phyloP scores from a whole-genome alignment of 2,113 vertebrate species.

The Podocnemis expansa region DNA sequence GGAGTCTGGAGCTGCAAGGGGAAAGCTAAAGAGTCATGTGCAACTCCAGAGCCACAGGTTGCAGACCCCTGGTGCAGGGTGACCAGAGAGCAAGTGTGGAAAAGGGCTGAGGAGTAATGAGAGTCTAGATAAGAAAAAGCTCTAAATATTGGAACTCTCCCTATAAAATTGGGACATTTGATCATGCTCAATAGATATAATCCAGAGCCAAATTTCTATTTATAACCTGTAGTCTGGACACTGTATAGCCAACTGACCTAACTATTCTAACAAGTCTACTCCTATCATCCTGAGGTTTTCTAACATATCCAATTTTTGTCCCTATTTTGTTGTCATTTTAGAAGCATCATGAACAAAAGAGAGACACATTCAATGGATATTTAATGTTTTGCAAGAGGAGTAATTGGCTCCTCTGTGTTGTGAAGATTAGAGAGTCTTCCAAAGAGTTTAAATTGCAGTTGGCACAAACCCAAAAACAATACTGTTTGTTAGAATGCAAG shows the following conservation, averaged over 20 bases:
- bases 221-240: background rate
- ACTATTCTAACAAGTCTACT: background rate
- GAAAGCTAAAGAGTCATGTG: too few species aligned
- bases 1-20: too few species aligned
- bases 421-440: slow-evolving; percentile 18
- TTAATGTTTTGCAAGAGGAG: slow-evolving; percentile 1
- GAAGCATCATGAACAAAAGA: background rate
- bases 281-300: background rate
- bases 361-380: background rate
- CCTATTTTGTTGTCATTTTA: background rate
- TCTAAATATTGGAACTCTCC: too few species aligned
- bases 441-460: slow-evolving; percentile 6
- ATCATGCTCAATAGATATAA: background rate
- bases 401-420: background rate
- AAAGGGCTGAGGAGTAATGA: too few species aligned
- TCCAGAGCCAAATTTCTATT: background rate
- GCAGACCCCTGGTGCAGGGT: too few species aligned
- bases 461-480: background rate
- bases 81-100: too few species aligned
- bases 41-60: too few species aligned
- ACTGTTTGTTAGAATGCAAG: slow-evolving; percentile 22
- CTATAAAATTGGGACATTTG: too few species aligned
- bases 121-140: too few species aligned
- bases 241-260: background rate
- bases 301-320: background rate